Percentiles rank a stretch among this genome's conserved stretches.
phyloP scores from a whole-genome alignment of 2,113 vertebrate species.

The Capricornis sumatraensis region DNA sequence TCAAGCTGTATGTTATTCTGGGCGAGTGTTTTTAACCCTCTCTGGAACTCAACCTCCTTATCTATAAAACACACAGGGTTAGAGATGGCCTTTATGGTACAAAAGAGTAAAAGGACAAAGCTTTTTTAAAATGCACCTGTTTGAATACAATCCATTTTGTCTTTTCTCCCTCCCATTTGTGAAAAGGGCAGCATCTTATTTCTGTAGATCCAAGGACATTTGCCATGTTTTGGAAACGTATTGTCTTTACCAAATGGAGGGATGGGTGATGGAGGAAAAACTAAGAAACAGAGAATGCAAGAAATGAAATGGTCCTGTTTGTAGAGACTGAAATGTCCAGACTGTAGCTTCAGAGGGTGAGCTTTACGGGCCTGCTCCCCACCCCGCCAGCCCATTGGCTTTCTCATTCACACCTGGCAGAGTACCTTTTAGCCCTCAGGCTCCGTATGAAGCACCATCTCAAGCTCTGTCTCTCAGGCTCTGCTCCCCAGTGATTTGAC shows the following conservation, averaged over 20 bases:
- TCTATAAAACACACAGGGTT: neutral
- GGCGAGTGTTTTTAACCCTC: neutral
- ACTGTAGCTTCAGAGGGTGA: neutral
- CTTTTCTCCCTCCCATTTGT: neutral
- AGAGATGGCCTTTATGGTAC: neutral
- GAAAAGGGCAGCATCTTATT: neutral
- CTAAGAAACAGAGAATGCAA: neutral
- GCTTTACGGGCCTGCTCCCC: neutral
- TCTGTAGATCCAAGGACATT: neutral
- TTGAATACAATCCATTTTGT: neutral
- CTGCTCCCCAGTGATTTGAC: neutral
- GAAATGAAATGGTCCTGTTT: neutral
- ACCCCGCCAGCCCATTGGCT: fast-evolving
- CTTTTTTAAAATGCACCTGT: neutral
- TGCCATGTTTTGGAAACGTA: neutral
- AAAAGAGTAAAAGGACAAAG: neutral
- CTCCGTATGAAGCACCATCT: neutral
- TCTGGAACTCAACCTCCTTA: neutral
- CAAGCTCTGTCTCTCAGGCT: neutral
- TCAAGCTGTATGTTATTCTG: neutral
- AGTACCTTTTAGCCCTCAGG: neutral
- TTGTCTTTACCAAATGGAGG: neutral
- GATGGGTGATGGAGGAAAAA: neutral
- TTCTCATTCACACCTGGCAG: neutral
- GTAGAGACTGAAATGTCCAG: neutral